Conservation (phyloP, 2,797 vertebrate species). For the Hemitrygon akajei region DNA sequence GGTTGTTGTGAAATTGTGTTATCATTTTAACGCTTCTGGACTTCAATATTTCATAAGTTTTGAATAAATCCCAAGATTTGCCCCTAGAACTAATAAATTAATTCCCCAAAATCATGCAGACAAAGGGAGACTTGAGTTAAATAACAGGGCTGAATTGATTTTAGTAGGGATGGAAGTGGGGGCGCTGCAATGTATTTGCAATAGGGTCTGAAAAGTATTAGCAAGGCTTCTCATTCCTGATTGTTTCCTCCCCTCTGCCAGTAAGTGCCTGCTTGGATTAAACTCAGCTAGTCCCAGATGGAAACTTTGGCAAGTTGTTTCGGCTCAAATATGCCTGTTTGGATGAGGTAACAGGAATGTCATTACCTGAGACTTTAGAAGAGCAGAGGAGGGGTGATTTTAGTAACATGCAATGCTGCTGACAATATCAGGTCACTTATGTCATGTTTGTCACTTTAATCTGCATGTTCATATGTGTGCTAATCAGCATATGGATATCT, state of each 20-base stretch:
- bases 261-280: not conserved
- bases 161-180: not conserved
- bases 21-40: not conserved
- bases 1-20: not conserved
- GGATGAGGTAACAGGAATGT: not conserved
- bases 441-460: conserved; percentile 5
- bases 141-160: not conserved
- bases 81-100: not conserved
- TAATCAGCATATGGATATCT: not conserved
- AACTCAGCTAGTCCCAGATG: not conserved
- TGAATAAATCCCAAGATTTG: not conserved
- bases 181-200: not conserved
- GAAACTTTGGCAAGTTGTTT: not conserved
- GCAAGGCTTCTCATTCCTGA: not conserved
- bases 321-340: not conserved
- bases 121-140: not conserved
- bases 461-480: not conserved
- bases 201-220: not conserved
- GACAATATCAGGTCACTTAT: not conserved
- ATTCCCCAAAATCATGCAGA: not conserved
- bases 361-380: not conserved
- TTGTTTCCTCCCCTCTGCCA: not conserved
- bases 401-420: not conserved
- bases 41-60: not conserved
- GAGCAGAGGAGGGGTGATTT: not conserved